These are phyloP conservation scores for Lasaia peninsularis DNA, from an alignment of 1,140 invertebrate species.

Conservation along the genomic window DNA sequence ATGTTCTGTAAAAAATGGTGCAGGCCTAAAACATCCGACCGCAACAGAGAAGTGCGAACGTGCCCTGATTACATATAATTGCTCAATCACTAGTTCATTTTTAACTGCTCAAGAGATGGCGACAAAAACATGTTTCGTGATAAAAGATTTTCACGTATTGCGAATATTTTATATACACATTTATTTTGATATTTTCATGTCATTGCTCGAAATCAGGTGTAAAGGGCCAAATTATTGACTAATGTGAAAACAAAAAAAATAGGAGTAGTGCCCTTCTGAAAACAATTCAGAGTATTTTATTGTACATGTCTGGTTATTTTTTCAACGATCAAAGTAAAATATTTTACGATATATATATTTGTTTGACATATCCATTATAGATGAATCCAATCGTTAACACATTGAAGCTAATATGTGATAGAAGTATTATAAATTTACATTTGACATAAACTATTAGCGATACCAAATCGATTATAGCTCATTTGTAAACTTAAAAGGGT, in stretches of 20 bases:
- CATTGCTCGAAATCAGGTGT: neutral
- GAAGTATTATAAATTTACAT: neutral
- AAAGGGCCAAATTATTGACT: no score
- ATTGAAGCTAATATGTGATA: neutral
- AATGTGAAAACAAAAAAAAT: no score
- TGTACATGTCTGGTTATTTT: no score
- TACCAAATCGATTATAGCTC: neutral
- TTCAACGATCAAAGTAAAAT: no score
- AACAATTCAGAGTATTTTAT: no score
- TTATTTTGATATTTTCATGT: neutral
- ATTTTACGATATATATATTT: no score
- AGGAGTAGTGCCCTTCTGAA: no score
- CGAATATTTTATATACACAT: neutral
- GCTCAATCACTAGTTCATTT: slow-evolving; percentile 45
- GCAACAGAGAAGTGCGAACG: slow-evolving; percentile 35
- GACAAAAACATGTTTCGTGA: neutral
- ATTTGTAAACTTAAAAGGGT: slow-evolving; percentile 8
- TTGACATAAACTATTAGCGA: neutral
- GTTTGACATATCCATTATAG: no score
- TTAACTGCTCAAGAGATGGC: neutral
- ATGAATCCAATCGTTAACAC: neutral
- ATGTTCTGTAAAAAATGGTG: slow-evolving; percentile 36
- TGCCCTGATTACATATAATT: slow-evolving; percentile 53
- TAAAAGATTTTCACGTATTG: neutral
- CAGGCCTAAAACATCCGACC: slow-evolving; percentile 41